A percentile compares a stretch with the other conserved stretches of the same genome.
These are phyloP conservation scores for Chouioia cunea DNA, from an alignment of 2,888 invertebrate genomes.

Conservation along the genomic window DNA sequence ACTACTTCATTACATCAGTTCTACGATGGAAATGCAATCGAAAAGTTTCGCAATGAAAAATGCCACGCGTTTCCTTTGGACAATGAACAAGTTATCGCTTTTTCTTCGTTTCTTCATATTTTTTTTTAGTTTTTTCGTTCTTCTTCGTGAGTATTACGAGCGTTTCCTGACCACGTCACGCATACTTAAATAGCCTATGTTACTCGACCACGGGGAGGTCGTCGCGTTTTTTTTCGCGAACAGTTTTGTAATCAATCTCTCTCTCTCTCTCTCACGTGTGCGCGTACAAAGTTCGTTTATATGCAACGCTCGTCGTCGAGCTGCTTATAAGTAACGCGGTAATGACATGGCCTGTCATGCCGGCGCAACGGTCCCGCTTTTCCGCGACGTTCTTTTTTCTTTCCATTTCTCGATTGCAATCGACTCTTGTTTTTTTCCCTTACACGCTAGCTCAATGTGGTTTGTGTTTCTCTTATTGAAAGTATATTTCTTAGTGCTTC, in stretches of 20 bases:
- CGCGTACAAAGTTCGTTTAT: constrained; percentile 52
- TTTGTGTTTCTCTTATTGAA: too few species aligned
- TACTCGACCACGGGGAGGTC: constrained; percentile 13
- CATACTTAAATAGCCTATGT: too few species aligned
- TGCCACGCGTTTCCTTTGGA: constrained; percentile 19
- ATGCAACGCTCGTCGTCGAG: constrained; percentile 57
- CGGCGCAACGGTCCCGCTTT: constrained; percentile 49
- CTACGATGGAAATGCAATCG: constrained; percentile 15
- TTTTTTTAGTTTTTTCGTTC: constrained; percentile 5
- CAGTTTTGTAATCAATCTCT: neutral
- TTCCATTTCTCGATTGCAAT: too few species aligned
- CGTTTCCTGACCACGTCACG: too few species aligned
- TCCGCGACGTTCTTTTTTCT: constrained; percentile 38
- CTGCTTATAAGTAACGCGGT: constrained; percentile 63
- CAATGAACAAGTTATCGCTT: neutral
- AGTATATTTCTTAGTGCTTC: too few species aligned
- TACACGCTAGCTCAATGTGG: neutral
- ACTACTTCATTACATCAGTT: constrained; percentile 15
- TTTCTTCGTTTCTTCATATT: neutral
- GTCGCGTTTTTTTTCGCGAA: too few species aligned
- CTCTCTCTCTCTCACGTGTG: constrained; percentile 1
- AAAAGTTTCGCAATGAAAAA: constrained; percentile 23
- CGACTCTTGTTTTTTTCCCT: neutral
- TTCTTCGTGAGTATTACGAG: too few species aligned
- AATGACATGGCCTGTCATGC: constrained; percentile 64